Evolutionary conservation across 2,797 vertebrate species (phyloP).

Genomic region (Halcyon chelicuti): DNA sequence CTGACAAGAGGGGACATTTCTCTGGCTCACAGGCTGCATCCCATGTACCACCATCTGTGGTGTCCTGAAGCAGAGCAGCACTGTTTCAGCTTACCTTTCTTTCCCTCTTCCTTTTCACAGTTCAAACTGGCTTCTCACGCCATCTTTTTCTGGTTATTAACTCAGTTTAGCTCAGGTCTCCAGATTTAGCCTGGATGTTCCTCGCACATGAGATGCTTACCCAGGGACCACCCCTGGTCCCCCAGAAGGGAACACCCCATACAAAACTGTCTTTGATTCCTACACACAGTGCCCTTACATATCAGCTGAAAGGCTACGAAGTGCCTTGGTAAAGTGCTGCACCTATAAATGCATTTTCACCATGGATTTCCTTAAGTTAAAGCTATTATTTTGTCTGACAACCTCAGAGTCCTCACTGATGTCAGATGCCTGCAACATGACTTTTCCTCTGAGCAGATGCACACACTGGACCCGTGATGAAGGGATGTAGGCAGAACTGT

Average conservation of each 20-base stretch:
- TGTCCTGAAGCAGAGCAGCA: not conserved
- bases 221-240: rapidly evolving
- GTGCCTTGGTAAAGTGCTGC: not conserved
- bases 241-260: not conserved
- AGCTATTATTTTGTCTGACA: not conserved
- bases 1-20: not conserved
- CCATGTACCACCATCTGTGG: not conserved
- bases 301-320: not conserved
- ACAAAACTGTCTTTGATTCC: not conserved
- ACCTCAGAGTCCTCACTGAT: not conserved
- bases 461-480: rapidly evolving
- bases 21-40: not conserved
- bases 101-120: not conserved
- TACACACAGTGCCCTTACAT: rapidly evolving
- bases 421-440: rapidly evolving
- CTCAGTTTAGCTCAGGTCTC: not conserved
- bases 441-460: not conserved
- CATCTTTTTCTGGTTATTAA: not conserved
- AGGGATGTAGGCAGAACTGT: not conserved
- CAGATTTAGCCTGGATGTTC: not conserved
- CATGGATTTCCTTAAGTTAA: rapidly evolving
- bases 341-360: not conserved
- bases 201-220: rapidly evolving
- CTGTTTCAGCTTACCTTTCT: not conserved
- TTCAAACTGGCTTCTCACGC: not conserved